Percentiles rank a stretch among this genome's conserved stretches.
Evolutionary conservation across 2,888 invertebrate genomes (phyloP).

Genomic region (Agrochola macilenta): DNA sequence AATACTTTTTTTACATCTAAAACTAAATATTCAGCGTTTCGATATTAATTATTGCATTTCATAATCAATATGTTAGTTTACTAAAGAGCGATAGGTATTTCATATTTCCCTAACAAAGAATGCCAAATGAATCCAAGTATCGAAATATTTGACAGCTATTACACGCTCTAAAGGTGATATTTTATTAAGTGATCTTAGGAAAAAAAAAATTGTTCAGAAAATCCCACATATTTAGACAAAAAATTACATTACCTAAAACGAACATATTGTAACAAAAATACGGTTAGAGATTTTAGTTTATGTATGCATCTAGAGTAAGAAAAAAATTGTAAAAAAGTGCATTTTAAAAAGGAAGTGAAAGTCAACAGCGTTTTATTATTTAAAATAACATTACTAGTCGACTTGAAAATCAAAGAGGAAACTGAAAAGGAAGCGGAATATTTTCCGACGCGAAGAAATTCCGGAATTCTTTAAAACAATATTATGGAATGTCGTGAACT

Average conservation of each 20-base stretch:
- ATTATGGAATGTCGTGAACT: slow-evolving; percentile 27
- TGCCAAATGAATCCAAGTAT: too few relatives aligned
- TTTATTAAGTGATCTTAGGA: neutral
- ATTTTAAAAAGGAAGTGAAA: slow-evolving; percentile 5
- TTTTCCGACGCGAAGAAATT: slow-evolving; percentile 5
- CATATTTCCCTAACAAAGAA: too few relatives aligned
- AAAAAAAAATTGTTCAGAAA: neutral
- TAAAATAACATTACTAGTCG: slow-evolving; percentile 6
- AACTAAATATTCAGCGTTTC: too few relatives aligned
- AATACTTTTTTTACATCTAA: too few relatives aligned
- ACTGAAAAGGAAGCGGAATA: slow-evolving; percentile 23
- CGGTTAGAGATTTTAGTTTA: neutral
- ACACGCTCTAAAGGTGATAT: neutral
- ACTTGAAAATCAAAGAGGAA: slow-evolving; percentile 2
- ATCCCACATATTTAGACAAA: neutral
- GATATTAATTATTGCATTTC: too few relatives aligned
- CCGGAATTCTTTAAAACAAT: slow-evolving; percentile 46
- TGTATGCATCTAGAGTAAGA: neutral
- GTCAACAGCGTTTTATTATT: neutral
- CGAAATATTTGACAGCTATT: too few relatives aligned
- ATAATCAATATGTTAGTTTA: too few relatives aligned
- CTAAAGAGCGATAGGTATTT: too few relatives aligned
- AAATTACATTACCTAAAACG: neutral
- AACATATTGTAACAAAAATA: neutral
- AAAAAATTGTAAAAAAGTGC: neutral